These are phyloP conservation scores for Orchesella flavescens DNA, from an alignment of 2,888 invertebrate species.

Conservation along the genomic window DNA sequence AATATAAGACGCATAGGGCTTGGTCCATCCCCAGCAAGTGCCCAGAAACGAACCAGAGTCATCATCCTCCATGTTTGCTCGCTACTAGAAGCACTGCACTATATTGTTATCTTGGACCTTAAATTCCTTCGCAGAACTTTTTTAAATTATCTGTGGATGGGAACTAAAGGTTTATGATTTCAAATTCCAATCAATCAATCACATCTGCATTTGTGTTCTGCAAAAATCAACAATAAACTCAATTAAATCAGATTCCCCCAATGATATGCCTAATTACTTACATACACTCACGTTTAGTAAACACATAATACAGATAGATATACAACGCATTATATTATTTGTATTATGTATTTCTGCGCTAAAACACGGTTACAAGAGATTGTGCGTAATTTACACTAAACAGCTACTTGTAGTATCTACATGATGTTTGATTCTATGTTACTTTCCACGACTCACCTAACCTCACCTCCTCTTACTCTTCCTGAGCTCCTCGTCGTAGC, in stretches of 20 bases:
- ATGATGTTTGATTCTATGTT: not conserved
- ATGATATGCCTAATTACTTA: not conserved
- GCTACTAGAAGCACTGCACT: not conserved
- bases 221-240: not conserved
- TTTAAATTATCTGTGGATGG: not conserved
- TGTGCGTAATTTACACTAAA: too few relatives aligned
- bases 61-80: conserved; percentile 54
- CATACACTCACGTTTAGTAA: too few relatives aligned
- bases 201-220: not conserved
- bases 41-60: conserved; percentile 52
- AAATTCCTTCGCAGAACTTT: not conserved
- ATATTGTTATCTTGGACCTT: not conserved
- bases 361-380: not conserved
- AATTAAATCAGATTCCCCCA: not conserved
- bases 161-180: not conserved
- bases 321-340: too few relatives aligned
- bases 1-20: conserved; percentile 73
- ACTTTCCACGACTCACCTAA: conserved; percentile 4
- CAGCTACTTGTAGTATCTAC: not conserved
- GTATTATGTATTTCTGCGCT: too few relatives aligned
- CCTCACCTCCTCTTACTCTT: conserved; percentile 16
- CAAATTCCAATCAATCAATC: not conserved
- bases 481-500: conserved; percentile 13
- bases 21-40: conserved; percentile 57
- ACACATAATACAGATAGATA: too few relatives aligned